Base-by-base conservation (phyloP, 1,140 invertebrate genomes). In the Nomia melanderi region DNA sequence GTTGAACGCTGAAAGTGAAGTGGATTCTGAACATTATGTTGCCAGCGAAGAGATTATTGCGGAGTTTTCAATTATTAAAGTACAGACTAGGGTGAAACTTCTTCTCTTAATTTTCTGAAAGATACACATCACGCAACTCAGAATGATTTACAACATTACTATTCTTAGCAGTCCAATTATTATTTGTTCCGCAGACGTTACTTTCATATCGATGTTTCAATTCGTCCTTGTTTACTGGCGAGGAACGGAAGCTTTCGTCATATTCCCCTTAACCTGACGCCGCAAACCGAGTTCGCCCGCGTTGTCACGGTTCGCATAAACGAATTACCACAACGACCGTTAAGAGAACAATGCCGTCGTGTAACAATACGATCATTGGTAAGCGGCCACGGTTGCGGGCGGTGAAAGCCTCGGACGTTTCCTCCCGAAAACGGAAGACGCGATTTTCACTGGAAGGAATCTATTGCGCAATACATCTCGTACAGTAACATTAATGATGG, bases 261-360 rank as follows among this genome's bases (percentile, higher is more conserved):
- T 2, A 41, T 57, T 44, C 27, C 39, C 29, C 11, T 53, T 36
- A 27, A 1, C 59, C 29, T 47, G 23, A 36, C 12, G n/a, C 25
- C 4, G 33, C 54, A 27, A 66, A 57, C 5, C 14, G 14, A 23
- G 4, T n/a, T 25, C 8, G 25, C 9, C 31, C 29, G 39, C n/a
- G 33, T 27, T 63, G 59, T 63, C 33, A 53, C 60, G 60, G 71
- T 54, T 64, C 71, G 59, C 33, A 54, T 54, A 44, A 75, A 57
- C 36, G 29, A 67, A 66, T 75, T 67, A 57, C 72, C n/a, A n/a
- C n/a, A 50, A 56, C 36, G 7, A 67, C 39, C 50, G 59, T 63
- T 66, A 39, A 69, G 25, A 39, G 57, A 76, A 76, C 73, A 76
- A 69, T 76, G 54, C 29, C 27, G 20, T 56, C 64, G n/a, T 50